Percentiles rank a stretch among this genome's conserved stretches.
phyloP scores from a whole-genome alignment of 2,113 vertebrate genomes.

The Plecturocebus donacophilus region DNA sequence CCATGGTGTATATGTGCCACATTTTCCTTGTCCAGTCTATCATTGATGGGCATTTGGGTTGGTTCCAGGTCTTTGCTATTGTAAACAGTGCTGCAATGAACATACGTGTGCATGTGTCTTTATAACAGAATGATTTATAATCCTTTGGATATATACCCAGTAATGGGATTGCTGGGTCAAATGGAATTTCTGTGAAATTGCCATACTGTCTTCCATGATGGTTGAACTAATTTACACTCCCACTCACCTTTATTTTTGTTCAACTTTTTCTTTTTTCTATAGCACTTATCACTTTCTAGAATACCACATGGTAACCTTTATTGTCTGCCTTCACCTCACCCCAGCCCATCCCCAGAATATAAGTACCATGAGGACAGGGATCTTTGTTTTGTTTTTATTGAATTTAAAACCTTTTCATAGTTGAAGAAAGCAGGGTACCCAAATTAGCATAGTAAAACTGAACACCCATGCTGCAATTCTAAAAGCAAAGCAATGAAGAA shows the following conservation, averaged over 20 bases:
- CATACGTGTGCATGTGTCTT: no score
- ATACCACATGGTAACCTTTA: background rate
- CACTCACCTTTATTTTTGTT: background rate
- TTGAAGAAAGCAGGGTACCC: background rate
- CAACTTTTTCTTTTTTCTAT: background rate
- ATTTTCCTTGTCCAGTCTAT: no score
- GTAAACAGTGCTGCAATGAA: no score
- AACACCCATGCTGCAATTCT: background rate
- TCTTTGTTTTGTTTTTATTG: conserved; percentile 4
- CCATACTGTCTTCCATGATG: no score
- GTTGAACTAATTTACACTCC: no score
- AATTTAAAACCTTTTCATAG: background rate
- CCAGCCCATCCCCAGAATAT: background rate
- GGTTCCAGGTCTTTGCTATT: no score
- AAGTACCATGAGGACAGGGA: background rate
- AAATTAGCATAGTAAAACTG: conserved; percentile 4
- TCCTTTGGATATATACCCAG: no score
- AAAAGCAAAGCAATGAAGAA: conserved; percentile 45
- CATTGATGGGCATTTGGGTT: no score
- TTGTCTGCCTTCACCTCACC: background rate
- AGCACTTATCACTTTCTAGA: background rate
- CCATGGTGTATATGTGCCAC: no score
- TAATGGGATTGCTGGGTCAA: no score
- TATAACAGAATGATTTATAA: no score
- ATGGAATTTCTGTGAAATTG: no score